A percentile compares a stretch with the other conserved stretches of the same genome.
Conservation (phyloP, 2,797 vertebrate species). For the Clamator glandarius region DNA sequence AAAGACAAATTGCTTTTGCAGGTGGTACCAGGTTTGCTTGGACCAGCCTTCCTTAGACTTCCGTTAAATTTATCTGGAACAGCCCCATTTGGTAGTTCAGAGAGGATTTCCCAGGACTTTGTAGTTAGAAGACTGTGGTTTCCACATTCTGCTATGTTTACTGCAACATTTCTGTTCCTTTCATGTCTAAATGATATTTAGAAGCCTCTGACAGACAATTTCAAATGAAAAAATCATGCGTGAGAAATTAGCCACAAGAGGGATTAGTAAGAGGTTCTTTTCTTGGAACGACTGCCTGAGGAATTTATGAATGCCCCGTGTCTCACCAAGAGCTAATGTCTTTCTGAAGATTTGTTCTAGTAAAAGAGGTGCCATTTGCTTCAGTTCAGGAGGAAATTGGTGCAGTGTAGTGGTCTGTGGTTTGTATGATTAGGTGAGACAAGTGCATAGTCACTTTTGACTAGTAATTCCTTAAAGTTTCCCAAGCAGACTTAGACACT, state of each 20-base stretch:
- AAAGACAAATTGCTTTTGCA: background rate
- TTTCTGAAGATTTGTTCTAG: background rate
- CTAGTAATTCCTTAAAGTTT: background rate
- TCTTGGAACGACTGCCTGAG: background rate
- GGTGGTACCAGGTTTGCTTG: background rate
- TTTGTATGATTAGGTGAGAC: background rate
- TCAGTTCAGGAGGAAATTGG: background rate
- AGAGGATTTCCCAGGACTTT: background rate
- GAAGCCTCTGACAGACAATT: background rate
- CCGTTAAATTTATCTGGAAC: accelerated
- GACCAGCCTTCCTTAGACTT: background rate
- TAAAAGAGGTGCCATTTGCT: background rate
- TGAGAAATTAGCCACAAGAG: background rate
- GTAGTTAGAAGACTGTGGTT: background rate
- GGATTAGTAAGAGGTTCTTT: background rate
- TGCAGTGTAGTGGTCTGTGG: accelerated
- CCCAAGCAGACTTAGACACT: background rate
- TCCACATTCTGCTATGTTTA: background rate
- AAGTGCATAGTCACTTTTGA: background rate
- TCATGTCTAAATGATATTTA: background rate
- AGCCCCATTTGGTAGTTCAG: background rate
- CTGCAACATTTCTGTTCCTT: background rate
- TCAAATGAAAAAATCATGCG: background rate
- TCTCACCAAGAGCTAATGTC: background rate
- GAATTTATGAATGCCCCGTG: background rate